Conservation (phyloP, 1,140 invertebrate species). For the Macrostomum lignano region DNA sequence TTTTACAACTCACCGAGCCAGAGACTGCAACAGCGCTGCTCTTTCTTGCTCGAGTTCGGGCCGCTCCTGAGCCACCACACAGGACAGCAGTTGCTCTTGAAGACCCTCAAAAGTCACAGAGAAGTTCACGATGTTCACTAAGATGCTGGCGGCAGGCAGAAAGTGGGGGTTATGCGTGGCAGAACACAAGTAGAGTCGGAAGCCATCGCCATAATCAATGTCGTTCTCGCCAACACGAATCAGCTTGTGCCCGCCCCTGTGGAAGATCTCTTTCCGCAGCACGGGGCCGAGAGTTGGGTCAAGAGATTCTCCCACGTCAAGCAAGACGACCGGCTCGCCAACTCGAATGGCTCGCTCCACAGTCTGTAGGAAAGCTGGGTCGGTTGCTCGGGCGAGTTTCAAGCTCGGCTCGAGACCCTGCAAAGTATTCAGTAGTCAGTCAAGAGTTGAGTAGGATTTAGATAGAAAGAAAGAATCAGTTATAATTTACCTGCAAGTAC, state of each 20-base stretch:
- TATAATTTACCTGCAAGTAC: too few relatives aligned
- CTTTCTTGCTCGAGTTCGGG: conserved; percentile 21
- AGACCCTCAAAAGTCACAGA: conserved; percentile 25
- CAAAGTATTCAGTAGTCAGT: too few relatives aligned
- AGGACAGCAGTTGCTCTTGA: conserved; percentile 23
- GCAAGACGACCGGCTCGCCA: conserved; percentile 18
- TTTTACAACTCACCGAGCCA: conserved; percentile 16
- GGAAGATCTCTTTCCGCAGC: conserved; percentile 18
- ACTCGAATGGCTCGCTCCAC: conserved; percentile 22
- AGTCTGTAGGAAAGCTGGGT: too few relatives aligned
- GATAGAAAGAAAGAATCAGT: too few relatives aligned
- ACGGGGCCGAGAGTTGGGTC: conserved; percentile 21
- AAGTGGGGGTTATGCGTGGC: conserved; percentile 23
- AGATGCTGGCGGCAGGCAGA: conserved; percentile 18
- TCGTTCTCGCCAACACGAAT: conserved; percentile 24
- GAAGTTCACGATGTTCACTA: conserved; percentile 25
- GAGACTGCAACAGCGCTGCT: conserved; percentile 16
- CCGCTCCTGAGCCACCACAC: conserved; percentile 21
- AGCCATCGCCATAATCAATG: conserved; percentile 24
- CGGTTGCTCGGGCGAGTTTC: too few relatives aligned
- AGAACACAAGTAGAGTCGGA: conserved; percentile 14
- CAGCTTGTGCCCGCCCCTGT: conserved; percentile 15
- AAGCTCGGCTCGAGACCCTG: too few relatives aligned
- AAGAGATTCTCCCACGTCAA: conserved; percentile 17
- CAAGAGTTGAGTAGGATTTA: too few relatives aligned